phyloP scores from a whole-genome alignment of 2,113 vertebrate genomes.

The Nibea coibor region DNA sequence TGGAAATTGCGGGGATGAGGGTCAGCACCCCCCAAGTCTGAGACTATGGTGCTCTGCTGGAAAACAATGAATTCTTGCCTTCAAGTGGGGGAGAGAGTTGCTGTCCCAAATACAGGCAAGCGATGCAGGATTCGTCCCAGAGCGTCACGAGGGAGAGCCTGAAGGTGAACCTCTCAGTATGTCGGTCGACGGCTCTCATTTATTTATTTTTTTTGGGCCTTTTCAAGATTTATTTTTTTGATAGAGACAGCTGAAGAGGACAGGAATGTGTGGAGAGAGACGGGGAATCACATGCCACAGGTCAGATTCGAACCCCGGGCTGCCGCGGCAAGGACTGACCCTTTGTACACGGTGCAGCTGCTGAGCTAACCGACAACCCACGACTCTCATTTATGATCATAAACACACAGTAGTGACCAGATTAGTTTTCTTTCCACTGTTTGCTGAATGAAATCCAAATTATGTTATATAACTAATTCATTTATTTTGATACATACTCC shows the following conservation, averaged over 20 bases:
- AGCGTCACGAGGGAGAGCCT: conserved; percentile 5
- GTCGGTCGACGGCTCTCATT: neutral
- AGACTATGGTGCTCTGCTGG: neutral
- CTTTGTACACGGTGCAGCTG: too few relatives aligned
- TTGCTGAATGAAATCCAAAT: too few relatives aligned
- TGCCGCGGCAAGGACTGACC: too few relatives aligned
- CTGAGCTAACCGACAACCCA: too few relatives aligned
- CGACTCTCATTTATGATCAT: neutral
- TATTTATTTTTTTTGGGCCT: too few relatives aligned
- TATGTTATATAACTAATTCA: too few relatives aligned
- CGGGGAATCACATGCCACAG: too few relatives aligned
- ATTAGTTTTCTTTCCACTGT: neutral
- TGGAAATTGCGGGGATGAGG: conserved; percentile 27
- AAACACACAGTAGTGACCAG: neutral
- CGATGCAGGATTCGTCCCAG: neutral
- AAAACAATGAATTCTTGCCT: conserved; percentile 34
- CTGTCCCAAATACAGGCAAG: neutral
- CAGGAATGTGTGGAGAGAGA: too few relatives aligned
- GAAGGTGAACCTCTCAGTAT: neutral
- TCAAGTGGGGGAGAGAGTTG: neutral
- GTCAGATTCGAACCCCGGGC: too few relatives aligned
- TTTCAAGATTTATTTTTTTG: too few relatives aligned
- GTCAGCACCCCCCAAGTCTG: conserved; percentile 34
- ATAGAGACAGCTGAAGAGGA: too few relatives aligned
- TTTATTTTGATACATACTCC: too few relatives aligned